Evolutionary conservation across 2,888 invertebrate species (phyloP).

Genomic region (Stramonita haemastoma): DNA sequence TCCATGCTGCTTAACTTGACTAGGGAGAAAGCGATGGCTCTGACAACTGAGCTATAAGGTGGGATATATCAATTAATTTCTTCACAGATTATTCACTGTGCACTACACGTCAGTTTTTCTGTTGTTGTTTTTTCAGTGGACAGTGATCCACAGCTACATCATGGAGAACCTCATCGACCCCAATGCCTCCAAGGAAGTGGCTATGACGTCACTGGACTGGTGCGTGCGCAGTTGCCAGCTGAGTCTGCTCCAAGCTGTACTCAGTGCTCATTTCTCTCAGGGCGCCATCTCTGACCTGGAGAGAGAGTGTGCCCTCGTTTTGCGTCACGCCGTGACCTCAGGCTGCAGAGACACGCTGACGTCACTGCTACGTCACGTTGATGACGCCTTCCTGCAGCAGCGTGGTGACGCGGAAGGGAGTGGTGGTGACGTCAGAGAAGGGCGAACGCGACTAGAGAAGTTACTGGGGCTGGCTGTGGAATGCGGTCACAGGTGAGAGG

Average conservation of each 20-base stretch:
- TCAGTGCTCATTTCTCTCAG: slow-evolving; percentile 28
- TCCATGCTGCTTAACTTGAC: too few relatives aligned
- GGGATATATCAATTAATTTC: too few relatives aligned
- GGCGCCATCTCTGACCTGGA: slow-evolving; percentile 29
- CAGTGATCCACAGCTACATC: neutral
- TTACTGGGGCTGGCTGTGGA: slow-evolving; percentile 34
- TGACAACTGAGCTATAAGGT: too few relatives aligned
- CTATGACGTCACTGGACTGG: slow-evolving; percentile 38
- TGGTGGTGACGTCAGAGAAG: slow-evolving; percentile 18
- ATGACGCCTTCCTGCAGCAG: slow-evolving; percentile 12
- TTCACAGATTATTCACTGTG: too few relatives aligned
- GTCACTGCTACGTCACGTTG: slow-evolving; percentile 35
- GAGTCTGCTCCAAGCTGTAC: slow-evolving; percentile 18
- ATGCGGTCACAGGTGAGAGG: slow-evolving; percentile 32
- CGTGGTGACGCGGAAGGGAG: neutral
- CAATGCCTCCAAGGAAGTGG: slow-evolving; percentile 23
- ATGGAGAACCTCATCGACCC: slow-evolving; percentile 5
- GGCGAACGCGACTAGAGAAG: slow-evolving; percentile 20
- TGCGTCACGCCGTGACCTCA: slow-evolving; percentile 30
- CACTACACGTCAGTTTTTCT: too few relatives aligned
- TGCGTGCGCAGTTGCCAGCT: slow-evolving; percentile 33
- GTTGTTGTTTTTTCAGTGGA: neutral
- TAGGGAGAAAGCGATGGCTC: too few relatives aligned
- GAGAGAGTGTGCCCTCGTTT: slow-evolving; percentile 9
- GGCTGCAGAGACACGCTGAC: slow-evolving; percentile 29